Evolutionary conservation across 2,113 vertebrate species (phyloP).

Genomic region (Merops nubicus): DNA sequence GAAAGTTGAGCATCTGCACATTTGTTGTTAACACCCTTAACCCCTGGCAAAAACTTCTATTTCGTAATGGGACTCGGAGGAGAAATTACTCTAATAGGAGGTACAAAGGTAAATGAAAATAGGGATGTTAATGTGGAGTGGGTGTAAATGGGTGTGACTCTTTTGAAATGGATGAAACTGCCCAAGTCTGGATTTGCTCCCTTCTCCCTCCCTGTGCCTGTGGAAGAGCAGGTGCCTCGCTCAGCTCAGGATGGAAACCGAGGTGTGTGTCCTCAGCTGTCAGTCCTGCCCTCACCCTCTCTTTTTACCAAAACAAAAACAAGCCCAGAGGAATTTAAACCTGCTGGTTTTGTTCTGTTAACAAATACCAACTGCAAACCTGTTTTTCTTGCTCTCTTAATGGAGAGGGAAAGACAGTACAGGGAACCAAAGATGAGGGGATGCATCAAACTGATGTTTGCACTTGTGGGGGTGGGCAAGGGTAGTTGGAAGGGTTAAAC

Average conservation of each 20-base stretch:
- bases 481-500: neutral
- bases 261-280: neutral
- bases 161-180: neutral
- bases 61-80: neutral
- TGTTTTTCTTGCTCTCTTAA: constrained; percentile 50
- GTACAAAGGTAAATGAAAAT: neutral
- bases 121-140: neutral
- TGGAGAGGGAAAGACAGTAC: neutral
- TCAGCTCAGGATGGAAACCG: neutral
- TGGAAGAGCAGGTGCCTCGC: constrained; percentile 1
- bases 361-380: constrained; percentile 34
- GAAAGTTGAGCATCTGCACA: neutral
- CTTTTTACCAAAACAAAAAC: constrained; percentile 38
- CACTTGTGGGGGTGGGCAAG: neutral
- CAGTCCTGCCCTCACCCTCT: neutral
- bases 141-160: neutral
- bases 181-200: neutral
- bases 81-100: neutral
- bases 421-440: neutral
- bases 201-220: neutral
- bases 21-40: neutral
- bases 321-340: constrained; percentile 39
- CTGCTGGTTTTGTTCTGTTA: neutral
- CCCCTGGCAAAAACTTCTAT: neutral
- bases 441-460: neutral